phyloP scores from a whole-genome alignment of 2,888 invertebrate species.

The Mystacides longicornis region DNA sequence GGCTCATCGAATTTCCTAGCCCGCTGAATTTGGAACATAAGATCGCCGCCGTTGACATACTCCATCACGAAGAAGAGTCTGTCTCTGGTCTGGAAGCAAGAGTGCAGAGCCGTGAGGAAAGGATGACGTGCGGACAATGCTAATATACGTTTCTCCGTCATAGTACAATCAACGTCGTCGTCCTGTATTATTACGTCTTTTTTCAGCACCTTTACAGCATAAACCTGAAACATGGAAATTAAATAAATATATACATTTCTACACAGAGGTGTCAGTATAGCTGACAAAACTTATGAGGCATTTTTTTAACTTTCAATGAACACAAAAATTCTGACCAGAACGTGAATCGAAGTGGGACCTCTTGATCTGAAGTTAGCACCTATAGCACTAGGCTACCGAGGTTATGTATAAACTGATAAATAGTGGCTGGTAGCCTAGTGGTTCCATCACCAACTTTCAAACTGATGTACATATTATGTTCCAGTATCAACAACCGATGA shows the following conservation, averaged over 20 bases:
- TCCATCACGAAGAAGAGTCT: slow-evolving; percentile 99
- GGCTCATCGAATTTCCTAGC: slow-evolving; percentile 97
- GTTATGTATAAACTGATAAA: too few species aligned
- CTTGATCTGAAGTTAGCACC: too few species aligned
- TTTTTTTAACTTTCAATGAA: too few species aligned
- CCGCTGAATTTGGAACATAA: slow-evolving; percentile 99
- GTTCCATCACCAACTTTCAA: too few species aligned
- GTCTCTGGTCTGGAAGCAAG: slow-evolving; percentile 94
- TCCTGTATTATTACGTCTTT: slow-evolving; percentile 98
- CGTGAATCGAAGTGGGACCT: too few species aligned
- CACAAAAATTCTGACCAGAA: too few species aligned
- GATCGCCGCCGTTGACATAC: slow-evolving; percentile 96
- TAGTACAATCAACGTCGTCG: slow-evolving; percentile 98
- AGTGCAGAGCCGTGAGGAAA: slow-evolving; percentile 94
- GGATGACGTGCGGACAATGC: slow-evolving; percentile 97
- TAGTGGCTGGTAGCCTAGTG: too few species aligned
- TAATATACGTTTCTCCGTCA: slow-evolving; percentile 96
- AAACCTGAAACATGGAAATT: slow-evolving; percentile 46
- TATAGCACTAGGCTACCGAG: too few species aligned
- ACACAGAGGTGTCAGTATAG: not conserved
- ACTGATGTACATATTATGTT: too few species aligned
- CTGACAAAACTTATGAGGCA: too few species aligned
- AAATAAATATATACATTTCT: not conserved
- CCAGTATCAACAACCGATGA: too few species aligned
- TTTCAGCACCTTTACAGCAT: slow-evolving; percentile 84